Base-by-base conservation (phyloP, 2,113 vertebrate species). In the Heloderma charlesbogerti region DNA sequence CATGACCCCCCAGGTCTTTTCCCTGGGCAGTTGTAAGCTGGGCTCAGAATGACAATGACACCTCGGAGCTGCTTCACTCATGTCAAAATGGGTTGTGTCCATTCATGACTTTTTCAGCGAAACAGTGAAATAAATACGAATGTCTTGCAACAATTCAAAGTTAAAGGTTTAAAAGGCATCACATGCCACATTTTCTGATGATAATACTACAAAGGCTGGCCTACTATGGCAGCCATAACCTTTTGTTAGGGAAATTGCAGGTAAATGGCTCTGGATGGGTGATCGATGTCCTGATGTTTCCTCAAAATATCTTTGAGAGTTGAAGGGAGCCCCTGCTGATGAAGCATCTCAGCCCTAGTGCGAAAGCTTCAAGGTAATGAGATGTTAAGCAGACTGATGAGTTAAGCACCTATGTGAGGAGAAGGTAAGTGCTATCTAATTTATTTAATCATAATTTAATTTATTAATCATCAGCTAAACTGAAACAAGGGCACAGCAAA, bases 361-460 rank as follows among this genome's bases (percentile, higher is more conserved):
- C 57, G 1, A 34, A 57, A 82, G 51, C 80, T 22, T 82, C 18
- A 82, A 57, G 80, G 34, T 82, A n/a, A 82, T 57, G 18, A 45
- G 51, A 25, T 57, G 51, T 82, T 57, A 82, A 57, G n/a, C 60
- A 63, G 60, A 63, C 60, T 63, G 60, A 63, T 82, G 31, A 82
- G n/a, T 82, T 82, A 25, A 82, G 57, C 80, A 82, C 80, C 51
- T 82, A 54, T 82, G 80, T 16, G 27, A 57, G 57, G 80, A 34
- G 51, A 82, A 82, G 51, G 57, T 57, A 37, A 48, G 57, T 37
- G 31, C 31, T 82, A 82, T 82, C 57, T 82, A 82, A 82, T 82
- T 82, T 82, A 82, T 82, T 82, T 82, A 57, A 82, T 82, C n/a
- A 34, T 57, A 51, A 82, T 82, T 82, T 82, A 57, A 82, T 82